These are phyloP conservation scores for Dicrurus megarhynchus DNA, from an alignment of 2,113 vertebrate species.

Conservation along the genomic window DNA sequence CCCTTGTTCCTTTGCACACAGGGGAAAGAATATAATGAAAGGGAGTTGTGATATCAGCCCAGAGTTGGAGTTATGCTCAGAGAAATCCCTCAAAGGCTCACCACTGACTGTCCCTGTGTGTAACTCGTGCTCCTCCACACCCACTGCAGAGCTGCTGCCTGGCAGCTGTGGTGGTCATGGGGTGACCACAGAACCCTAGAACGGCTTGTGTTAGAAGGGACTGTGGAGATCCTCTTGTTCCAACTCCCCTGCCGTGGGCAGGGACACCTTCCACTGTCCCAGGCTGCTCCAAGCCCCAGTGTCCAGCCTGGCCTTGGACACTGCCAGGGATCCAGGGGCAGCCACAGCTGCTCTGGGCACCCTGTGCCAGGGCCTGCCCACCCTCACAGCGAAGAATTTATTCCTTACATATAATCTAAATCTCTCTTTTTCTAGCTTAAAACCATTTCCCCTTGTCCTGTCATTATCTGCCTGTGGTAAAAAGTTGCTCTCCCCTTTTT, in stretches of 20 bases:
- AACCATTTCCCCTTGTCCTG: neutral
- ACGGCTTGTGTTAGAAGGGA: no score
- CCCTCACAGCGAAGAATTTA: neutral
- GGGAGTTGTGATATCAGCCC: neutral
- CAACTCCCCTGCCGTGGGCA: neutral
- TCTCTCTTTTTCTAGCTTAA: neutral
- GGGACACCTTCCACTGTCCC: neutral
- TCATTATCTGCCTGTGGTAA: neutral
- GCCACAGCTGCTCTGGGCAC: neutral
- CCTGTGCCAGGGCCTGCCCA: neutral
- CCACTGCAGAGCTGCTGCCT: neutral
- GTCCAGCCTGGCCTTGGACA: neutral
- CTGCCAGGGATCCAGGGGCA: neutral
- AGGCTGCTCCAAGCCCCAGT: neutral
- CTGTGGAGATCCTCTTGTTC: neutral
- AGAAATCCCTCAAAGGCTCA: neutral
- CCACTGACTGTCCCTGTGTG: neutral
- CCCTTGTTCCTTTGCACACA: neutral
- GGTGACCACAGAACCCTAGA: no score
- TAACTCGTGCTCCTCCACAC: fast-evolving
- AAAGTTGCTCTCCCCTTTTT: neutral
- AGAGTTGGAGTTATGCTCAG: neutral
- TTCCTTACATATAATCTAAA: neutral
- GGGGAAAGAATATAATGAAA: neutral
- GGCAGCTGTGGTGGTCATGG: no score